phyloP scores from a whole-genome alignment of 1,140 invertebrate species.

The Yoshiicerus persimilis region DNA sequence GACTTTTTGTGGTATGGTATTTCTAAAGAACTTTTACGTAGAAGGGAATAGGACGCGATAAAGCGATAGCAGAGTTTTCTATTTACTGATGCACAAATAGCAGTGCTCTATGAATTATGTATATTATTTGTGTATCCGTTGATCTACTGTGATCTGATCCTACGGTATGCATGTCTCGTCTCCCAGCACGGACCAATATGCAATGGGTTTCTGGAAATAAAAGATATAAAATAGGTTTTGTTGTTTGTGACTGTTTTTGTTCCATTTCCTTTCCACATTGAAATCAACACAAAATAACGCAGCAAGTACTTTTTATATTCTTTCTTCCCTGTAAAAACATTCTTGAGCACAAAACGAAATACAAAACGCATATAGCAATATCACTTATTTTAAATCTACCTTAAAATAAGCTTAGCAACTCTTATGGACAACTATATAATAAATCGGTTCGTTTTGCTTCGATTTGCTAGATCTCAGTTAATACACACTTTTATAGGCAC shows the following conservation, averaged over 20 bases:
- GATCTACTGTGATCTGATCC: not conserved
- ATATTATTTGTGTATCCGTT: not conserved
- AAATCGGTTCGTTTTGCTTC: not conserved
- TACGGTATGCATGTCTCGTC: too few species aligned
- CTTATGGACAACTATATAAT: not conserved
- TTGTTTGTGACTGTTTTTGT: not conserved
- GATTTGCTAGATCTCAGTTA: not conserved
- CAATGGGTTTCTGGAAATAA: not conserved
- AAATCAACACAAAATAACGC: not conserved
- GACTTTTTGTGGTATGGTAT: not conserved
- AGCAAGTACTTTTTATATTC: not conserved
- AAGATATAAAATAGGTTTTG: not conserved
- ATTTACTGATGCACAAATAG: not conserved
- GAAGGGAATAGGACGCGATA: not conserved
- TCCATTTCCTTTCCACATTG: not conserved
- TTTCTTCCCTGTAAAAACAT: not conserved
- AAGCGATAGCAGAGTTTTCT: not conserved
- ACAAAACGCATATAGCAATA: not conserved
- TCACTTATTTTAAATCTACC: not conserved
- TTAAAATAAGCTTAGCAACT: not conserved
- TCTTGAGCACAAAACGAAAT: not conserved
- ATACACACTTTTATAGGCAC: not conserved
- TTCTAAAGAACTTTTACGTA: not conserved
- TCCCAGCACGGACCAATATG: too few species aligned
- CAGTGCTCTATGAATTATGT: not conserved